These are phyloP conservation scores for Phyllopteryx taeniolatus DNA, from an alignment of 2,113 vertebrate species.

Conservation along the genomic window DNA sequence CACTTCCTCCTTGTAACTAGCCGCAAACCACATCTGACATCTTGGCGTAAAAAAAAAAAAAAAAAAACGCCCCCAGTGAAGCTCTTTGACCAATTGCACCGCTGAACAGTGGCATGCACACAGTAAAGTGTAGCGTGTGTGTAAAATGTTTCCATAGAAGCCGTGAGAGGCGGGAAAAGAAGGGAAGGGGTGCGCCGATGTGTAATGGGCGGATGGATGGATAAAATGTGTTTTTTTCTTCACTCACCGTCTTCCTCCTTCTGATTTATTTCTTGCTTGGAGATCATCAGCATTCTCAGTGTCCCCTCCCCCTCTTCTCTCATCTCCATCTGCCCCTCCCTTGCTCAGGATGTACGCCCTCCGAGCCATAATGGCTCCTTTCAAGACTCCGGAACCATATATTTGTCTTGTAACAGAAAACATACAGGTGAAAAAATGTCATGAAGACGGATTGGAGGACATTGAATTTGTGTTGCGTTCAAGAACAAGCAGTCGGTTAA, in stretches of 20 bases:
- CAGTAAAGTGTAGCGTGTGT: slow-evolving; percentile 24
- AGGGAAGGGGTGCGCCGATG: neutral
- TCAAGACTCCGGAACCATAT: slow-evolving; percentile 17
- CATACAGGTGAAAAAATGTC: neutral
- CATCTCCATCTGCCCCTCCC: slow-evolving; percentile 1
- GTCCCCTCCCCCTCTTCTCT: slow-evolving; percentile 33
- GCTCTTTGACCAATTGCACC: too few relatives aligned
- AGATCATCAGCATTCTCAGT: slow-evolving; percentile 36
- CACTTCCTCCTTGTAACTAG: neutral
- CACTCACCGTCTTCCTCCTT: slow-evolving; percentile 5
- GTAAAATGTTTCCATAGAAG: slow-evolving; percentile 12
- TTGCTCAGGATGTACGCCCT: slow-evolving; percentile 19
- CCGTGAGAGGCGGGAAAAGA: slow-evolving; percentile 12
- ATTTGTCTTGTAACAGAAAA: neutral
- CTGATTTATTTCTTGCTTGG: slow-evolving; percentile 12
- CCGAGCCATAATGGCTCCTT: slow-evolving; percentile 52
- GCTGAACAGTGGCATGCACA: slow-evolving; percentile 11
- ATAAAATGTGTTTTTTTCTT: slow-evolving; percentile 2
- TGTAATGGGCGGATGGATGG: neutral
- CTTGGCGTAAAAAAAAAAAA: neutral
- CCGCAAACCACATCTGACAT: neutral
- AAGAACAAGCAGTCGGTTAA: slow-evolving; percentile 2
- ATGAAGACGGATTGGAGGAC: neutral
- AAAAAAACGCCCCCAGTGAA: neutral
- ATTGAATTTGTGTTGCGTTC: neutral